A percentile compares a stretch with the other conserved stretches of the same genome.
phyloP scores from a whole-genome alignment of 1,140 invertebrate species.

The Drosophila saltans region DNA sequence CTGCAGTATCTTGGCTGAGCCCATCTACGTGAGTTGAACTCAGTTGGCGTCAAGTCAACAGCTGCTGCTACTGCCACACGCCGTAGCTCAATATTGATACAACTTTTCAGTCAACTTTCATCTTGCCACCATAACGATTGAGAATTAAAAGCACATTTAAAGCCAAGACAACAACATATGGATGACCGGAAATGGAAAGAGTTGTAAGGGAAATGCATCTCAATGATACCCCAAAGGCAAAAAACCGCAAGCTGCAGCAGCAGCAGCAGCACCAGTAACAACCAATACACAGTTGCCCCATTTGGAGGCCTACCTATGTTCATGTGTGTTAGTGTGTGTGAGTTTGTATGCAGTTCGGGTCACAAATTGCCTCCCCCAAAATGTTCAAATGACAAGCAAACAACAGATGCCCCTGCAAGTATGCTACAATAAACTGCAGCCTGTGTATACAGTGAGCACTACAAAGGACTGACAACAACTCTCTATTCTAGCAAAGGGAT shows the following conservation, averaged over 20 bases:
- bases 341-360: constrained; percentile 1
- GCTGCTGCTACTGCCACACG: constrained; percentile 54
- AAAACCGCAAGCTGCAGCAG: constrained; percentile 48
- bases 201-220: constrained; percentile 10
- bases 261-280: constrained; percentile 19
- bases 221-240: background rate
- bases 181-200: background rate
- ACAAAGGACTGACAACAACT: no score
- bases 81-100: constrained; percentile 73
- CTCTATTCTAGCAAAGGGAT: no score
- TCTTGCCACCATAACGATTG: constrained; percentile 27
- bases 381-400: constrained; percentile 58
- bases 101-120: constrained; percentile 53
- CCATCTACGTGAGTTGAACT: constrained; percentile 50
- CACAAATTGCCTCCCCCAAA: constrained; percentile 53
- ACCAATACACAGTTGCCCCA: constrained; percentile 20
- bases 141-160: constrained; percentile 78
- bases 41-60: constrained; percentile 62
- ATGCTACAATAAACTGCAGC: constrained; percentile 71
- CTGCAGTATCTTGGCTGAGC: constrained; percentile 21
- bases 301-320: constrained; percentile 22
- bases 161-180: constrained; percentile 27
- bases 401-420: constrained; percentile 63
- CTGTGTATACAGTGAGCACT: constrained; percentile 21
- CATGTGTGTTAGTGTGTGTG: background rate